phyloP scores from a whole-genome alignment of 2,888 invertebrate species.

The Ophion costatus region DNA sequence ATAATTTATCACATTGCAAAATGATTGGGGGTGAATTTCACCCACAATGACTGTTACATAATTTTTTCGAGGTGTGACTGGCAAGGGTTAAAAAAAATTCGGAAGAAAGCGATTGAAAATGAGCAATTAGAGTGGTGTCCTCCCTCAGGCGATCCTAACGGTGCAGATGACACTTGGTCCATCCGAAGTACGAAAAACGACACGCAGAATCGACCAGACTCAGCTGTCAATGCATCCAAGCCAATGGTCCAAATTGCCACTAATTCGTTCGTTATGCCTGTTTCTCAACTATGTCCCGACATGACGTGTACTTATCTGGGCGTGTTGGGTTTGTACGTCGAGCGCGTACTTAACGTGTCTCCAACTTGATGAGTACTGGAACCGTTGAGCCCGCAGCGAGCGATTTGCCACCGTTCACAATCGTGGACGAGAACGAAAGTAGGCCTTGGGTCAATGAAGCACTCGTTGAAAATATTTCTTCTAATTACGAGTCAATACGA shows the following conservation, averaged over 20 bases:
- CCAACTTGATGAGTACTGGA: slow-evolving; percentile 15
- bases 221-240: too few species aligned
- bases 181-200: too few species aligned
- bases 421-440: slow-evolving; percentile 40
- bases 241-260: not conserved
- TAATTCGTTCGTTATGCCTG: not conserved
- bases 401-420: slow-evolving; percentile 13
- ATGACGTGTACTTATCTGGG: slow-evolving; percentile 19
- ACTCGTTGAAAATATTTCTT: slow-evolving; percentile 34
- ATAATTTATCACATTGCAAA: too few species aligned
- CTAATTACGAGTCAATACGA: slow-evolving; percentile 22
- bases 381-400: not conserved
- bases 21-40: too few species aligned
- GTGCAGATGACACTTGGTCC: too few species aligned
- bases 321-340: slow-evolving; percentile 7
- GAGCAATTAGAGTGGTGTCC: too few species aligned
- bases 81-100: too few species aligned
- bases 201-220: too few species aligned
- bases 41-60: too few species aligned
- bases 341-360: slow-evolving; percentile 10
- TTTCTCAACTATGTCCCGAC: not conserved
- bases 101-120: too few species aligned
- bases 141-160: too few species aligned
- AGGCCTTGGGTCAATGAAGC: slow-evolving; percentile 36
- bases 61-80: too few species aligned